A percentile compares a stretch with the other conserved stretches of the same genome.
phyloP scores from a whole-genome alignment of 2,113 vertebrate genomes.

The Murina feae region DNA sequence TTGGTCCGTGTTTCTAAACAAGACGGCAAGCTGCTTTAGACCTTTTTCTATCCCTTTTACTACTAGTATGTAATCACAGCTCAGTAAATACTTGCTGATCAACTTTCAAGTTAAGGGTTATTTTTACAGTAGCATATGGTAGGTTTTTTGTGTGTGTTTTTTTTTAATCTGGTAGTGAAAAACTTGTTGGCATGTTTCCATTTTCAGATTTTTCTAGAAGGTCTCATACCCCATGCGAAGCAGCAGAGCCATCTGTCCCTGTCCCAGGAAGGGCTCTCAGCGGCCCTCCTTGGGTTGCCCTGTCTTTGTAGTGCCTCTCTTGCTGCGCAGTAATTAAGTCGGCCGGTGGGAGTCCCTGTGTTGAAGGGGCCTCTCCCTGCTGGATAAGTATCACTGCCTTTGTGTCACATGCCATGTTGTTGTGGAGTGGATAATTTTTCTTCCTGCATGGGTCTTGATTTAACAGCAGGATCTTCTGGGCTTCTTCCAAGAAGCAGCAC shows the following conservation, averaged over 20 bases:
- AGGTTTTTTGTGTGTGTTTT: not conserved
- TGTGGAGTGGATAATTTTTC: conserved; percentile 20
- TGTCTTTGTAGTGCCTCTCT: not conserved
- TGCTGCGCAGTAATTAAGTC: conserved; percentile 42
- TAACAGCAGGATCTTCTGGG: conserved; percentile 52
- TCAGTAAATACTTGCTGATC: not conserved
- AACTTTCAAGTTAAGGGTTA: not conserved
- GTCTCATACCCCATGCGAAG: not conserved
- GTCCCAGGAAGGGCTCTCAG: not conserved
- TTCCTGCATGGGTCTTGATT: not conserved
- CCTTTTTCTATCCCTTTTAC: not conserved
- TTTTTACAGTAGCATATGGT: conserved; percentile 32
- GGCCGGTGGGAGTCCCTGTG: not conserved
- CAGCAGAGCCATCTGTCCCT: conserved; percentile 23
- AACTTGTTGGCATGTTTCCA: not conserved
- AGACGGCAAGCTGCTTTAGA: not conserved
- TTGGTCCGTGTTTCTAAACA: not conserved
- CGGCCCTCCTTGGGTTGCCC: not conserved
- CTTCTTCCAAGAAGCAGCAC: conserved; percentile 38
- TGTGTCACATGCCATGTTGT: conserved; percentile 28
- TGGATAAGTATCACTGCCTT: not conserved
- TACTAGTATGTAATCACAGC: not conserved
- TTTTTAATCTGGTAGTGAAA: not conserved
- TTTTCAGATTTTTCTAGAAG: conserved; percentile 38
- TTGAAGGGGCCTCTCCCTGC: not conserved